Percentiles rank a stretch among this genome's conserved stretches.
These are phyloP conservation scores for Triplophysa siluroides DNA, from an alignment of 2,113 vertebrate genomes.

Conservation along the genomic window DNA sequence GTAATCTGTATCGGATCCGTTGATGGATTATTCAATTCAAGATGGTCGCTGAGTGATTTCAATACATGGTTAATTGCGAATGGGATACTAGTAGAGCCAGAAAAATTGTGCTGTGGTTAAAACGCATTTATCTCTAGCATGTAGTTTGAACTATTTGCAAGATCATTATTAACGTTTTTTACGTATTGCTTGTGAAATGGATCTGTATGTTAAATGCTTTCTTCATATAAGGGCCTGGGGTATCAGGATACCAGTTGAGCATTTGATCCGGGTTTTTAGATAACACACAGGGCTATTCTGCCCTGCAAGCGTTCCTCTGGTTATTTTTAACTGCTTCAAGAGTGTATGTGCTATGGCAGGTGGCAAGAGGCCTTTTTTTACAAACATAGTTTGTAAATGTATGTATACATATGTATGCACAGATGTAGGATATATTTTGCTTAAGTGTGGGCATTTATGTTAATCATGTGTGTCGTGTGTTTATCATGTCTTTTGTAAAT, in stretches of 20 bases:
- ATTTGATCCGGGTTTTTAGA: constrained; percentile 71
- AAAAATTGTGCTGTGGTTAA: neutral
- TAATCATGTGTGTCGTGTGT: neutral
- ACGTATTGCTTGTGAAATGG: constrained; percentile 27
- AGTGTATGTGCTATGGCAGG: constrained; percentile 61
- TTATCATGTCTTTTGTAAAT: neutral
- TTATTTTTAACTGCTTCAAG: constrained; percentile 75
- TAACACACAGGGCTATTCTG: constrained; percentile 67
- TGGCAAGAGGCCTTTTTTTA: constrained; percentile 62
- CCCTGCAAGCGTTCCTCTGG: constrained; percentile 67
- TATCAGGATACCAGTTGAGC: constrained; percentile 65
- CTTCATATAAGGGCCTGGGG: constrained; percentile 72
- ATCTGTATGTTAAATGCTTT: constrained; percentile 42
- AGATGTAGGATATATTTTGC: too few relatives aligned
- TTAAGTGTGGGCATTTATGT: too few relatives aligned
- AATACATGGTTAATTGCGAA: neutral
- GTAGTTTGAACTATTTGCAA: constrained; percentile 16
- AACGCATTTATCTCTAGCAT: neutral
- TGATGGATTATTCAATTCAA: neutral
- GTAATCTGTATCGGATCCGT: neutral
- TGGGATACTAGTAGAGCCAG: neutral
- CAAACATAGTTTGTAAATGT: constrained; percentile 33
- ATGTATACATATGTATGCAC: constrained; percentile 8
- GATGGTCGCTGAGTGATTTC: neutral
- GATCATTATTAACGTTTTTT: constrained; percentile 9